Percentiles rank a stretch among this genome's conserved stretches.
Evolutionary conservation across 2,888 invertebrate genomes (phyloP).

Genomic region (Cephus rjabovi): DNA sequence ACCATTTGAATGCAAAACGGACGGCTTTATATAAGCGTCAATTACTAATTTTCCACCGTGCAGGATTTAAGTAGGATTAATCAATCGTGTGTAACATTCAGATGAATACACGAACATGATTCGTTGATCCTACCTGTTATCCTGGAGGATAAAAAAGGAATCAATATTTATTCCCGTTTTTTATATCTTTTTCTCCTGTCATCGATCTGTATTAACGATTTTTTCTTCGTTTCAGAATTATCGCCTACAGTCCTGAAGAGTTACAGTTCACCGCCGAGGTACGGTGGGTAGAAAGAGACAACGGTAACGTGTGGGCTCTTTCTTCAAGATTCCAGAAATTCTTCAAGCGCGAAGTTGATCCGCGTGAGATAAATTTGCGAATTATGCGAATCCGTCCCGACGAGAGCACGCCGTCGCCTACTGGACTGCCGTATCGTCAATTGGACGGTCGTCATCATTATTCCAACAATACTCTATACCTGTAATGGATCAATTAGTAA

Average conservation of each 20-base stretch:
- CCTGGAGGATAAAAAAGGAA: too few relatives aligned
- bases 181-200: not conserved
- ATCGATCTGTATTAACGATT: not conserved
- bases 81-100: too few relatives aligned
- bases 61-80: too few relatives aligned
- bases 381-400: slow-evolving; percentile 72
- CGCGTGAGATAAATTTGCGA: slow-evolving; percentile 79
- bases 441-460: slow-evolving; percentile 26
- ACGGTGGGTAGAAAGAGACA: slow-evolving; percentile 76
- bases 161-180: too few relatives aligned
- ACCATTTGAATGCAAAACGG: not conserved
- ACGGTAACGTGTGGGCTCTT: slow-evolving; percentile 79
- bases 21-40: not conserved
- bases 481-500: slow-evolving; percentile 6
- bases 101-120: too few relatives aligned
- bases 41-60: not conserved
- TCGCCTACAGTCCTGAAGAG: slow-evolving; percentile 78
- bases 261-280: slow-evolving; percentile 86
- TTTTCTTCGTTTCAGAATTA: slow-evolving; percentile 69
- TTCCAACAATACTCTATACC: slow-evolving; percentile 44
- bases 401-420: slow-evolving; percentile 16
- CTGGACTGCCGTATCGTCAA: slow-evolving; percentile 16
- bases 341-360: slow-evolving; percentile 77
- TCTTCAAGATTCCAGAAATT: slow-evolving; percentile 85
- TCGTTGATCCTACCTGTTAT: too few relatives aligned